A percentile compares a stretch with the other conserved stretches of the same genome.
Evolutionary conservation across 2,113 vertebrate species (phyloP).

Genomic region (Seriola rivoliana): DNA sequence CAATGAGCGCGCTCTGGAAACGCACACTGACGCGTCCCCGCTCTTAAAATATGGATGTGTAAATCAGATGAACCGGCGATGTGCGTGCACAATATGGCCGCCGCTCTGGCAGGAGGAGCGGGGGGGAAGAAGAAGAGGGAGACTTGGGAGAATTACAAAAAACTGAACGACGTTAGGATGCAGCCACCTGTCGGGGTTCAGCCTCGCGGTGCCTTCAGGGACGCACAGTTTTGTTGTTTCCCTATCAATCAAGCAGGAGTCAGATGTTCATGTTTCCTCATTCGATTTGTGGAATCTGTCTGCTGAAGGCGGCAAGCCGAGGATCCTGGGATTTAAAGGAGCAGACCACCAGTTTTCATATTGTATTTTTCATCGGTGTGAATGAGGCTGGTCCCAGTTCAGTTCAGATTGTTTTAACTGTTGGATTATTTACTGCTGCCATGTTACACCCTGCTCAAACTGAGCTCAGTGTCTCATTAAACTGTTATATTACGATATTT

Average conservation of each 20-base stretch:
- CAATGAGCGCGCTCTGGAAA: constrained; percentile 51
- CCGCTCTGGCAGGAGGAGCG: constrained; percentile 37
- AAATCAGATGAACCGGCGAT: constrained; percentile 49
- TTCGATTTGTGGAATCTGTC: not conserved
- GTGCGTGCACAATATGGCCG: constrained; percentile 46
- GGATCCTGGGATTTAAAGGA: not conserved
- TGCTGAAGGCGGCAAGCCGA: not conserved
- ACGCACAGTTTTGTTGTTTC: constrained; percentile 7
- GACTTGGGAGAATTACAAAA: constrained; percentile 29
- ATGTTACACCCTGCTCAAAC: too few species aligned
- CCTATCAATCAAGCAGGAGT: constrained; percentile 46
- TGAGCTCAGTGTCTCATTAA: too few species aligned
- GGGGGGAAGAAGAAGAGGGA: not conserved
- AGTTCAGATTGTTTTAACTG: too few species aligned
- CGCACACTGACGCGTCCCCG: constrained; percentile 27
- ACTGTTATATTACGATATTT: too few species aligned
- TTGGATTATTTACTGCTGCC: too few species aligned
- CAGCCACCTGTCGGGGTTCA: constrained; percentile 56
- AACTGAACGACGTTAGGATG: constrained; percentile 37
- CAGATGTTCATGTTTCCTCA: constrained; percentile 28
- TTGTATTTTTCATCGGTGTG: not conserved
- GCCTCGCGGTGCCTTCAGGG: constrained; percentile 35
- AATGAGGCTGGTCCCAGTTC: too few species aligned
- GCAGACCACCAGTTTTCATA: not conserved
- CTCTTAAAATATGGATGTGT: constrained; percentile 57